Percentiles rank a stretch among this genome's conserved stretches.
phyloP scores from a whole-genome alignment of 2,797 vertebrate species.

The Characodon lateralis region DNA sequence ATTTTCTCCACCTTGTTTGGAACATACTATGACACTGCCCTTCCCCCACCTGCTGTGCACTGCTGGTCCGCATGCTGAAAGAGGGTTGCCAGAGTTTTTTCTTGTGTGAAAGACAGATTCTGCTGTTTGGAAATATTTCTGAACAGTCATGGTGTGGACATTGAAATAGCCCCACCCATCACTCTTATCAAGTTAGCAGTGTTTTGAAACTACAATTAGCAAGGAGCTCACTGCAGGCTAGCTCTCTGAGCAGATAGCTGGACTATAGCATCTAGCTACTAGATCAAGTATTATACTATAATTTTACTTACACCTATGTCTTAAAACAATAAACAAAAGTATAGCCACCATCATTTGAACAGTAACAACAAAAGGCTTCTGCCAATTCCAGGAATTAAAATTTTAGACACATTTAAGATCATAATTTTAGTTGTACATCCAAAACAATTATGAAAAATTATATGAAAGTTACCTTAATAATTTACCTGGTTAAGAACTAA shows the following conservation, averaged over 20 bases:
- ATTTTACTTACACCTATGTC: not conserved
- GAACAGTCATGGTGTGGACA: not conserved
- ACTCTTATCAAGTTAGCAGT: not conserved
- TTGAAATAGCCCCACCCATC: not conserved
- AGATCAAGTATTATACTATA: not conserved
- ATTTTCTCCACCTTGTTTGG: not conserved
- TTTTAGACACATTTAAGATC: no score
- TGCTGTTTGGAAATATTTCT: not conserved
- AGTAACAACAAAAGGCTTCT: not conserved
- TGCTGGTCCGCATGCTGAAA: not conserved
- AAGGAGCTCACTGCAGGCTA: not conserved
- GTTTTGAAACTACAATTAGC: not conserved
- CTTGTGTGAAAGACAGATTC: not conserved
- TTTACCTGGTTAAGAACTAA: not conserved
- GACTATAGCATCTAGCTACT: not conserved
- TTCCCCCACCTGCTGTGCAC: not conserved
- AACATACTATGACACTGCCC: not conserved
- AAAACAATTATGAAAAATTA: not conserved
- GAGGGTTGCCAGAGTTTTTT: not conserved
- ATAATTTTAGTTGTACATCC: not conserved
- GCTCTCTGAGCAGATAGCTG: not conserved
- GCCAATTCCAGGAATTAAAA: not conserved
- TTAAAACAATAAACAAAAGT: not conserved
- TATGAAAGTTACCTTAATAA: not conserved
- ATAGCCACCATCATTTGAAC: no score